Evolutionary conservation across 2,888 invertebrate species (phyloP).

Genomic region (Prosopocoilus inquinatus): DNA sequence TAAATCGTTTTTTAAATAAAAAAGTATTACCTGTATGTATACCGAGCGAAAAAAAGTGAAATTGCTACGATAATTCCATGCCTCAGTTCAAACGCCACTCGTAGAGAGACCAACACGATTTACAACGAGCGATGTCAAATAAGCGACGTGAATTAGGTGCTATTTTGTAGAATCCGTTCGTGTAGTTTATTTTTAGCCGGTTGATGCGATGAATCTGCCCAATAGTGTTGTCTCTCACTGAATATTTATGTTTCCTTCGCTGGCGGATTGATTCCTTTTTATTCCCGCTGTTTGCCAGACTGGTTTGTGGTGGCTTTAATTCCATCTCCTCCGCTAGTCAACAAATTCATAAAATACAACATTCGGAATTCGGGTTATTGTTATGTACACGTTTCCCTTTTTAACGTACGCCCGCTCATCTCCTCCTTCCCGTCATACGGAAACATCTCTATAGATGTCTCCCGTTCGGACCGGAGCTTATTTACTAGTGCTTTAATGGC

Average conservation of each 20-base stretch:
- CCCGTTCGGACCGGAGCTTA: too few relatives aligned
- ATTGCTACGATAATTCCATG: too few relatives aligned
- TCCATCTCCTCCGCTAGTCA: conserved; percentile 19
- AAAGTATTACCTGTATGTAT: too few relatives aligned
- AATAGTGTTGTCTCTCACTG: conserved; percentile 32
- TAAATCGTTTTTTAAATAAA: too few relatives aligned
- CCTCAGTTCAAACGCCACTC: too few relatives aligned
- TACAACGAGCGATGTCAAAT: conserved; percentile 32
- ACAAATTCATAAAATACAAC: conserved; percentile 21
- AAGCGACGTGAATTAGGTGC: conserved; percentile 34
- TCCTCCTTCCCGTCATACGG: too few relatives aligned
- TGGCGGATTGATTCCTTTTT: conserved; percentile 35
- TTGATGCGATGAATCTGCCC: conserved; percentile 33
- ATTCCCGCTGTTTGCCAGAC: conserved; percentile 20
- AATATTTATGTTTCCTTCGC: conserved; percentile 34
- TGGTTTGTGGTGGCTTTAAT: conserved; percentile 22
- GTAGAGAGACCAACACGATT: conserved; percentile 27
- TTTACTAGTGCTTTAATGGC: too few relatives aligned
- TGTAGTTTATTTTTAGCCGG: conserved; percentile 32
- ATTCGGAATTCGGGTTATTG: neutral
- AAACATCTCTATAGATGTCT: too few relatives aligned
- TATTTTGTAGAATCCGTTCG: conserved; percentile 33
- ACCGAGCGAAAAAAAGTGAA: too few relatives aligned
- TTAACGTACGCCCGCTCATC: too few relatives aligned
- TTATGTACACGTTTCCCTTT: neutral